A percentile compares a stretch with the other conserved stretches of the same genome.
phyloP scores from a whole-genome alignment of 2,797 vertebrate species.

The Emys orbicularis region DNA sequence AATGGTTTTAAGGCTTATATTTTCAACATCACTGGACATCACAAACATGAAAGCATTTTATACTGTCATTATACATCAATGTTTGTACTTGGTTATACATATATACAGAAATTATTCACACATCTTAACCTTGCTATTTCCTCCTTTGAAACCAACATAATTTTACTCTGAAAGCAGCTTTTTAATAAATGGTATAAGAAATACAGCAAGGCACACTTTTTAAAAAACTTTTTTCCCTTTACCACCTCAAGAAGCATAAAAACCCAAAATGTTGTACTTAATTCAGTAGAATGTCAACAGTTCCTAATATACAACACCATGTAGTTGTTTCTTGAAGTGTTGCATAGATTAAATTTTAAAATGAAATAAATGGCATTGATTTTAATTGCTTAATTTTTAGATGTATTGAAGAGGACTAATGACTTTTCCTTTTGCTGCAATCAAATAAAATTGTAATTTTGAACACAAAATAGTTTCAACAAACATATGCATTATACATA shows the following conservation, averaged over 20 bases:
- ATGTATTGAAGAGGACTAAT: slow-evolving; percentile 61
- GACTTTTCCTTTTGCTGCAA: slow-evolving; percentile 72
- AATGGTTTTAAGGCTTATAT: slow-evolving; percentile 92
- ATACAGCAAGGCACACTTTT: slow-evolving; percentile 97
- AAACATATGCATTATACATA: slow-evolving; percentile 73
- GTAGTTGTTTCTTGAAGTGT: slow-evolving; percentile 87
- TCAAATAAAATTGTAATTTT: slow-evolving; percentile 73
- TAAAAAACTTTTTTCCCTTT: slow-evolving; percentile 81
- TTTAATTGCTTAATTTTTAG: slow-evolving; percentile 73
- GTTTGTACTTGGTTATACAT: slow-evolving; percentile 89
- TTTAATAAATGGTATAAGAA: slow-evolving; percentile 91
- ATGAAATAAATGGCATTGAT: slow-evolving; percentile 75
- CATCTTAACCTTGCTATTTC: slow-evolving; percentile 86
- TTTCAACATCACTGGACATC: slow-evolving; percentile 93
- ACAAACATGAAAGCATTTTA: slow-evolving; percentile 92
- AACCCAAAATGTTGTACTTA: slow-evolving; percentile 81
- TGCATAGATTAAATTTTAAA: slow-evolving; percentile 92
- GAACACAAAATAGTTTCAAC: slow-evolving; percentile 74
- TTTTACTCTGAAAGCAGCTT: slow-evolving; percentile 87
- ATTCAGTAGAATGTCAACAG: slow-evolving; percentile 83
- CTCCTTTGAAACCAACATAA: slow-evolving; percentile 81
- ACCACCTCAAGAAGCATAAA: slow-evolving; percentile 86
- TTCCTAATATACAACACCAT: slow-evolving; percentile 87
- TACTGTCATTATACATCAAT: slow-evolving; percentile 90
- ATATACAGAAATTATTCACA: slow-evolving; percentile 93